These are phyloP conservation scores for Oedothorax gibbosus DNA, from an alignment of 1,140 invertebrate genomes.

Conservation along the genomic window DNA sequence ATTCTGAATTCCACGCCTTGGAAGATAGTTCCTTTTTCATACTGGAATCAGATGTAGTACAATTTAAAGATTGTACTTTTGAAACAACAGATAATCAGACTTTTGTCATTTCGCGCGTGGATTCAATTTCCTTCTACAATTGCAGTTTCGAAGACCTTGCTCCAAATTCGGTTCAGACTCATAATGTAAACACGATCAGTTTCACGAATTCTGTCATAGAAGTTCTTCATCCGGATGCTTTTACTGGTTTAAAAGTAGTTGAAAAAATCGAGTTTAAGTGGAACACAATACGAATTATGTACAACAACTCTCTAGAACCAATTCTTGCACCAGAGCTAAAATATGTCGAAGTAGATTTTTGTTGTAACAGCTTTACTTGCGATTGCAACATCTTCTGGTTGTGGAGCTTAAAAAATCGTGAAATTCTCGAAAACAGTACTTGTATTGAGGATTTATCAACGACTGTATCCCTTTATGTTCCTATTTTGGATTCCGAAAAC, in stretches of 20 bases:
- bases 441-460: conserved; percentile 1
- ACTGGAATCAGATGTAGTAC: neutral
- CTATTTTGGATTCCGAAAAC: conserved; percentile 18
- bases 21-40: neutral
- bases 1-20: neutral
- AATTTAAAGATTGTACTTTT: conserved; percentile 16
- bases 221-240: conserved; percentile 2
- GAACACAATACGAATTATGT: conserved; percentile 9
- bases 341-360: neutral
- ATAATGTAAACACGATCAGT: neutral
- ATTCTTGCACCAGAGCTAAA: neutral
- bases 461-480: neutral
- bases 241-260: neutral
- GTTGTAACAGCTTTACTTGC: conserved; percentile 17
- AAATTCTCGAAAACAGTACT: neutral
- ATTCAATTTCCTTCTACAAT: neutral
- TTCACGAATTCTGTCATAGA: neutral
- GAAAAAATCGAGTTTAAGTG: conserved; percentile 1
- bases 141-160: neutral
- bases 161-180: neutral
- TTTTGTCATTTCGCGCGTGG: conserved; percentile 9
- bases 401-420: neutral
- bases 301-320: neutral
- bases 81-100: neutral
- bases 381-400: conserved; percentile 38